Base-by-base conservation (phyloP, 2,888 invertebrate genomes). In the Callyntrura sp. region DNA sequence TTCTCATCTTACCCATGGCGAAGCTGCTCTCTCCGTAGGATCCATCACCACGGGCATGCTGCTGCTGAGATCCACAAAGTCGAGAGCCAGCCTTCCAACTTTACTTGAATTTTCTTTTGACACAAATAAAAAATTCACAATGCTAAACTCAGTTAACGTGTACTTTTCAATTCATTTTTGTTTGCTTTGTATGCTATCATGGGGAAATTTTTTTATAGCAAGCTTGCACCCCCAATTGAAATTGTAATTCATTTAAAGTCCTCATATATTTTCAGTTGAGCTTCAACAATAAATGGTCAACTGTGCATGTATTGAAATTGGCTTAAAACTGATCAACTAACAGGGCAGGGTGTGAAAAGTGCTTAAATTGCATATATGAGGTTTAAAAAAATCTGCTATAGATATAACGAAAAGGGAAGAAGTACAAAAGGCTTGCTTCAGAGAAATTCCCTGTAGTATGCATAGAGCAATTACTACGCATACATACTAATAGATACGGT, bases 21-120 rank as follows among this genome's bases (percentile, higher is more conserved):
- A 93, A 88, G 93, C 90, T 89, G 93, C 92, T 92, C 93, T 85
- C 55, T 93, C 93, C 88, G 92, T 91, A 60, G 93, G 93, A 91
- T 93, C 93, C 93, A 93, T 93, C 89, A 93, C 93, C 90, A 93
- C 92, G 89, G 93, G 93, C 93, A 93, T 93, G 90, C 90, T 92
- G 92, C 90, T 85, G 81, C 86, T 86, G 85, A 91, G 84, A 87
- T 90, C 87, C 73, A 91, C 85, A 82, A 91, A 91, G 79, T 92
- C 89, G 55, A 92, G 88, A 92, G 92, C 92, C 92, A 91, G 92
- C 92, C 91, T 90, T 91, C 51, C 78, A 76, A 86, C 82, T 91
- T 90, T 85, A 79, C 62, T 51, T 45, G 73, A 79, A 65, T 62
- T 84, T 76, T 65, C 51, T 76, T 82, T 70, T 87, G 51, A 55